These are phyloP conservation scores for Australoheros scitulus DNA, from an alignment of 2,113 vertebrate genomes.

Conservation along the genomic window DNA sequence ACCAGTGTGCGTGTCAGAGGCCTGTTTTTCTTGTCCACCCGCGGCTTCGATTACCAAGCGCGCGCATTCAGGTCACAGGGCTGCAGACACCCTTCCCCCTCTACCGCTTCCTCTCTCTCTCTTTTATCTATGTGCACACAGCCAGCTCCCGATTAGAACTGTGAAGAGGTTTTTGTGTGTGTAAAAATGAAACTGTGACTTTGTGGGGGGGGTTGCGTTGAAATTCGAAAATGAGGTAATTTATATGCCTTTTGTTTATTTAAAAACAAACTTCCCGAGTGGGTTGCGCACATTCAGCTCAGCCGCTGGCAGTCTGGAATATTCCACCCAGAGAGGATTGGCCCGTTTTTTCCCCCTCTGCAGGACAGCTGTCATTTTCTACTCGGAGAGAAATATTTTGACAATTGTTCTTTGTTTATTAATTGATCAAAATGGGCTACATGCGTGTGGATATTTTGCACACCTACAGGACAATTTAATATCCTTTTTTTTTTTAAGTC, in stretches of 20 bases:
- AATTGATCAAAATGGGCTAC: conserved; percentile 26
- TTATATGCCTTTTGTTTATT: conserved; percentile 44
- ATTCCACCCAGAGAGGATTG: conserved; percentile 70
- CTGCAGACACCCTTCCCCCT: not conserved
- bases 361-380: conserved; percentile 63
- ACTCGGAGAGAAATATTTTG: conserved; percentile 42
- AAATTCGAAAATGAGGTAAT: conserved; percentile 26
- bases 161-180: conserved; percentile 1
- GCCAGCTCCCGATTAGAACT: not conserved
- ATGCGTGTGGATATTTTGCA: conserved; percentile 59
- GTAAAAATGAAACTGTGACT: conserved; percentile 2
- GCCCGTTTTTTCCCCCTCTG: conserved; percentile 34
- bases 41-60: not conserved
- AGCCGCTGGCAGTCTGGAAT: conserved; percentile 68
- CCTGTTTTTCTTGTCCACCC: conserved; percentile 57
- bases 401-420: conserved; percentile 49
- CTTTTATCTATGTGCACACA: not conserved
- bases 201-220: not conserved
- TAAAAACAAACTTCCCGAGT: conserved; percentile 16
- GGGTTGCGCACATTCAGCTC: conserved; percentile 42
- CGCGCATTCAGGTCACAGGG: conserved; percentile 59
- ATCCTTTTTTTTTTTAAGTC: conserved; percentile 16
- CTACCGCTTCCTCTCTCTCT: not conserved
- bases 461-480: conserved; percentile 46
- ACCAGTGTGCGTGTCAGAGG: conserved; percentile 26